Conservation (phyloP, 2,113 vertebrate species). For the Ctenodactylus gundi region DNA sequence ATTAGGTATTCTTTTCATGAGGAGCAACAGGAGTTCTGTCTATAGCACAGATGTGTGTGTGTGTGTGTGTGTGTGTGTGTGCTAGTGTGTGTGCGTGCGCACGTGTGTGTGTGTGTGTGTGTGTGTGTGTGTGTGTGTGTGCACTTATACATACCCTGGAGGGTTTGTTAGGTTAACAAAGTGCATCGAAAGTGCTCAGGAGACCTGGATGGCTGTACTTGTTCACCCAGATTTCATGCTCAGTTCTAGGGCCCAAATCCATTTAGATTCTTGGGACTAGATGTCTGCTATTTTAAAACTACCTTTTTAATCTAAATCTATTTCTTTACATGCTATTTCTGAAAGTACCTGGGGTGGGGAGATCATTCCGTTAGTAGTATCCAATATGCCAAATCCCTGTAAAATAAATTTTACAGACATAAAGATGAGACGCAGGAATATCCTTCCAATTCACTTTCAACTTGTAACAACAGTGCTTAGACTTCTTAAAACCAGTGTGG, state of each 20-base stretch:
- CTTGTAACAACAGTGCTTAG: background rate
- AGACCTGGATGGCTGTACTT: background rate
- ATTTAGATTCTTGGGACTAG: background rate
- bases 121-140: background rate
- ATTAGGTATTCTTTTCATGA: conserved; percentile 44
- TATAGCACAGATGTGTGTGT: background rate
- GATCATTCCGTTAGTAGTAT: background rate
- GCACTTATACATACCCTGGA: background rate
- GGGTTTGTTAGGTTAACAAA: conserved; percentile 58
- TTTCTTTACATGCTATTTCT: conserved; percentile 25
- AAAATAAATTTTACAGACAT: background rate
- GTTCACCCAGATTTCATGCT: background rate
- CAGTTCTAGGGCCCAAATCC: background rate
- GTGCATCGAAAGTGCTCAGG: background rate
- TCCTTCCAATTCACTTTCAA: background rate
- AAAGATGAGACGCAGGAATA: background rate
- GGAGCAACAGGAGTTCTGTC: conserved; percentile 1
- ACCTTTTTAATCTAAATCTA: conserved; percentile 2
- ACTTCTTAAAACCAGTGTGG: background rate
- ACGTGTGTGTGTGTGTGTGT: background rate
- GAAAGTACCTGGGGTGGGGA: background rate
- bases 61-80: background rate
- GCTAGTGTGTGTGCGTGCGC: background rate
- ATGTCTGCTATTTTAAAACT: background rate
- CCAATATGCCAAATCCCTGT: background rate